A percentile compares a stretch with the other conserved stretches of the same genome.
phyloP scores from a whole-genome alignment of 2,113 vertebrate species.

The Myrmecobius fasciatus region DNA sequence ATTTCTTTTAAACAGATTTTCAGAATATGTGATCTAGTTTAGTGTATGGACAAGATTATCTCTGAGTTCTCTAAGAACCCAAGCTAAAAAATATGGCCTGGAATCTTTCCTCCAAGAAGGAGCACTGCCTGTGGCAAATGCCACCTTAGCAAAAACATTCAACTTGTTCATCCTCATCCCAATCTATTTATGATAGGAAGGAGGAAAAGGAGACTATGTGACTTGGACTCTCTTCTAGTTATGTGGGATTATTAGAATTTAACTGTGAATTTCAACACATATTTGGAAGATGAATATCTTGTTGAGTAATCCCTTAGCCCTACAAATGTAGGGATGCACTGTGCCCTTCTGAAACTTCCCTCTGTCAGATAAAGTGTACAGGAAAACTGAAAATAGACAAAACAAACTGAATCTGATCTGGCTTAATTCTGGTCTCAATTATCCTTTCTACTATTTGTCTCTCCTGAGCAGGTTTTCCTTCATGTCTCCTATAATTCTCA shows the following conservation, averaged over 20 bases:
- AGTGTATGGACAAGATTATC: neutral
- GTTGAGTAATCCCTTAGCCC: neutral
- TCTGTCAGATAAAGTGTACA: neutral
- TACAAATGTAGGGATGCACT: neutral
- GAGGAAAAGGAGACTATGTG: neutral
- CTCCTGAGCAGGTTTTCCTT: no score
- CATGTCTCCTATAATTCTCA: no score
- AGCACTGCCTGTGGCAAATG: neutral
- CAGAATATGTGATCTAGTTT: neutral
- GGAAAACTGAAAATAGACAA: neutral
- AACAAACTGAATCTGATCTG: no score
- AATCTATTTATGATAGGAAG: neutral
- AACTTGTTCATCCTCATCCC: neutral
- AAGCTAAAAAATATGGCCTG: neutral
- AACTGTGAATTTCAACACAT: neutral
- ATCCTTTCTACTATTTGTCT: no score
- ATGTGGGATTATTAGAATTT: neutral
- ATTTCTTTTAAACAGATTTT: neutral
- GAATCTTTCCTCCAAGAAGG: no score
- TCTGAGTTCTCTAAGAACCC: neutral
- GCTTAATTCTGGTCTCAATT: no score
- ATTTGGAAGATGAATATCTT: neutral
- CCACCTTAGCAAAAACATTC: neutral
- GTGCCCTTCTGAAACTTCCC: neutral
- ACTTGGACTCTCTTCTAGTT: neutral